These are phyloP conservation scores for Rattus rattus DNA, from an alignment of 2,113 vertebrate species.

Conservation along the genomic window DNA sequence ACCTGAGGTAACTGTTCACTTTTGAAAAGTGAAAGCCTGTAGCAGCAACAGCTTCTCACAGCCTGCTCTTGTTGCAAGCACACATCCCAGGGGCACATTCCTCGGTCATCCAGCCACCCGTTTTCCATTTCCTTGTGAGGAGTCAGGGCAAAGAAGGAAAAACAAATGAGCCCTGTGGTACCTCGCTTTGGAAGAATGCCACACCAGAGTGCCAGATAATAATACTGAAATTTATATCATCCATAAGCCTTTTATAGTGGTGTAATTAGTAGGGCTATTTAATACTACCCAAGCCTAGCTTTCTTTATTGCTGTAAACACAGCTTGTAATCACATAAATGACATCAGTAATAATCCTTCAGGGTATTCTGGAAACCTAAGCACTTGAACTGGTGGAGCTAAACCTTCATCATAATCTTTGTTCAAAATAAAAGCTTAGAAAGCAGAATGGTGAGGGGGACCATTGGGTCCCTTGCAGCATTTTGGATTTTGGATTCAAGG, in stretches of 20 bases:
- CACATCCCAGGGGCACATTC: background rate
- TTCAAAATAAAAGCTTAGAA: background rate
- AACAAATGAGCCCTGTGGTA: conserved; percentile 34
- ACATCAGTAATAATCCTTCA: conserved; percentile 81
- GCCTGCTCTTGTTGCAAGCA: background rate
- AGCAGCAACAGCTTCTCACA: background rate
- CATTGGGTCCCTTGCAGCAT: background rate
- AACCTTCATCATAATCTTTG: conserved; percentile 48
- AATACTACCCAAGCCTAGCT: conserved; percentile 80
- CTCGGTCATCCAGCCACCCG: background rate
- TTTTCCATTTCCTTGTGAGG: conserved; percentile 14
- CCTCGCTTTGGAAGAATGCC: conserved; percentile 73
- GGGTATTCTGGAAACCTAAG: conserved; percentile 65
- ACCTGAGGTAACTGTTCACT: conserved; percentile 34
- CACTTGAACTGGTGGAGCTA: conserved; percentile 63
- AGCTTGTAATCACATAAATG: conserved; percentile 83
- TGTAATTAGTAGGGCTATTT: conserved; percentile 84
- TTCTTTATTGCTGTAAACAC: conserved; percentile 83
- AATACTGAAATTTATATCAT: conserved; percentile 79
- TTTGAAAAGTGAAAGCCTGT: background rate
- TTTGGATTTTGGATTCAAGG: background rate
- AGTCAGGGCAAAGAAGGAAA: conserved; percentile 51
- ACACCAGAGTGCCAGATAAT: conserved; percentile 62
- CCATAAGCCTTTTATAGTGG: conserved; percentile 81
- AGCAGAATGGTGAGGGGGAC: background rate